phyloP scores from a whole-genome alignment of 1,140 invertebrate species.

The Bombus ignitus region DNA sequence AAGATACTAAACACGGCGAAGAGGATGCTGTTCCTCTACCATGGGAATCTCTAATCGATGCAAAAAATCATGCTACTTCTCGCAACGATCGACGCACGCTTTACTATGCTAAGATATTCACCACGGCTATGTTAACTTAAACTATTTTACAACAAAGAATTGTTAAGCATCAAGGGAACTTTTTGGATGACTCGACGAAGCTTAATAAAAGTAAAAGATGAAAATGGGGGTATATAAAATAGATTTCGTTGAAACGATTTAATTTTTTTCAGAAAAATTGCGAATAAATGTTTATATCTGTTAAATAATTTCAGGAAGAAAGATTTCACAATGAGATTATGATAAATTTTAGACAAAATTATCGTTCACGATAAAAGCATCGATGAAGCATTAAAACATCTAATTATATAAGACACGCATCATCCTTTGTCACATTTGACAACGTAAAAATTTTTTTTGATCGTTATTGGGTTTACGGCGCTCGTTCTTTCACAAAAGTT shows the following conservation, averaged over 20 bases:
- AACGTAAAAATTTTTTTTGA: not conserved
- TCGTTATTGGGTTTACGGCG: not conserved
- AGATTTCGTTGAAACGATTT: no score
- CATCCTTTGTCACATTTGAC: not conserved
- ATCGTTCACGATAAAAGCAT: no score
- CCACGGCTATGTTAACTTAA: not conserved
- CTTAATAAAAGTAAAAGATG: not conserved
- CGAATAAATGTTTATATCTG: no score
- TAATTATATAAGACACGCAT: no score
- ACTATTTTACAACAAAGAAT: not conserved
- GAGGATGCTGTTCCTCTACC: not conserved
- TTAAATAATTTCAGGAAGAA: no score
- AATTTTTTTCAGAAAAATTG: no score
- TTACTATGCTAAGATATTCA: conserved; percentile 1
- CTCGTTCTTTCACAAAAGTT: conserved; percentile 26
- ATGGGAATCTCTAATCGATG: conserved; percentile 21
- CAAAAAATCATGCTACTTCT: conserved; percentile 7
- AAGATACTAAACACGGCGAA: not conserved
- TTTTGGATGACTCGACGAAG: not conserved
- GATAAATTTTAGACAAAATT: no score
- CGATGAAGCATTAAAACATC: not conserved
- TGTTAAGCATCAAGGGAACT: no score
- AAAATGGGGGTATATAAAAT: no score
- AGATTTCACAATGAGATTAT: no score
- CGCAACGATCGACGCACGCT: not conserved